Evolutionary conservation across 2,113 vertebrate genomes (phyloP), one percentile per base, ranked within the genome.

Genomic region (Macaca fascicularis): DNA sequence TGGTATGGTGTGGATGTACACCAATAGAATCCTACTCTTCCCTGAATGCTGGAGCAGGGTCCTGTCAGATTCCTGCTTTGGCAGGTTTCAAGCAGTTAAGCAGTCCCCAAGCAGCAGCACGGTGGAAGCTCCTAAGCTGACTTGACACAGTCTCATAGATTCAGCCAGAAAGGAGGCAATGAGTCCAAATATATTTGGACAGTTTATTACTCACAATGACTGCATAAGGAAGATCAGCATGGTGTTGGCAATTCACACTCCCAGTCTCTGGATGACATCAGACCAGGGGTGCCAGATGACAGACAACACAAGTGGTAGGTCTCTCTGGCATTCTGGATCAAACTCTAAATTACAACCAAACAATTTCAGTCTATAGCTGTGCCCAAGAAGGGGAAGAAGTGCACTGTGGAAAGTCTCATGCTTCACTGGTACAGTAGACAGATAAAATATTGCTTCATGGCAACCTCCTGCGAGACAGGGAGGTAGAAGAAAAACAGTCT

Each of bases 221-320:
- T 89, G 38, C 74, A 45, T 69, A 88, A 83, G 78, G 48, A 27
- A 86, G 69, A 97, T 93, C 78, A 96, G 75, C 43, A 27, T 38
- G 64, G 14, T 19, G 5, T n/a, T 82, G 92, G 67, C 81, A 90
- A n/a, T 19, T 3, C n/a, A 70, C 6, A 17, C 8, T 5, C 27
- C 8, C 76, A 22, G 5, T 70, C n/a, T 86, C 4, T 86, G 30
- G 38, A 61, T 64, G 48, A 57, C 38, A 55, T 4, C 50, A 82
- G 38, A 69, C 12, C 17, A 59, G 20, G 9, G 50, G 3, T 82
- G 50, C 64, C 48, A 83, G 13, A 45, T 55, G 45, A 72, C 23
- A n/a, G 57, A 40, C 20, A 79, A 32, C 19, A 40, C 4, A 86
- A 45, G 64, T 23, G 30, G 17, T 30, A 10, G 32, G 19, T 52